Base-by-base conservation (phyloP, 2,888 invertebrate genomes). In the Fabriciana adippe region DNA sequence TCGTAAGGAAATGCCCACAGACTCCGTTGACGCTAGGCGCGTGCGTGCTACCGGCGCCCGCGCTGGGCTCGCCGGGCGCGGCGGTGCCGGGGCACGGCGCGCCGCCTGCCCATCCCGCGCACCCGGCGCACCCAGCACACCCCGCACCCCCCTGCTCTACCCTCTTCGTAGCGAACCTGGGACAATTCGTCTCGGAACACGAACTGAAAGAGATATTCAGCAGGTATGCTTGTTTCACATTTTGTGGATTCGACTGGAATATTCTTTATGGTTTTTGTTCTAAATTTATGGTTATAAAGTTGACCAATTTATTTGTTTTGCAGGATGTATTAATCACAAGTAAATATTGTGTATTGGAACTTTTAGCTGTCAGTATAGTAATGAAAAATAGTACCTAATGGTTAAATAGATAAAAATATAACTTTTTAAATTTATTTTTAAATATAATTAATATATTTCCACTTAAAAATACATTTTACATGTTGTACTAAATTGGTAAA, bases 161-260 rank as follows among this genome's bases (percentile, higher is more conserved):
- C 78, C 96, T 99, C 78, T 99, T 99, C 94, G 99, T 99, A 86
- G 99, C 99, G 84, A 99, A 99, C 93, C 95, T 99, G 85, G 99
- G 99, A 78, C 98, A 98, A 92, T 98, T 97, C 90, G 98, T 99
- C 83, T 98, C 98, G 78, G 99, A 99, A 93, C 99, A 99, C 87
- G 99, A 99, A 92, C 96, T 99, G 79, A 99, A 99, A 94, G 98
- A 99, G 93, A 97, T 99, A 86, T 99, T 99, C 93, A 97, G 97
- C 95, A 98, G 98, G 98, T 99, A 92, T 93, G 69, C 63, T 5
- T 50, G 18, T 26, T 54, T 31, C 50, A 41, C 63, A 55, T 45
- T 26, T 48, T 47, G 50, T 50, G 62, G 67, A 63, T 68, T 72
- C 72, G 73, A 73, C 73, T 73, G 73, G 73, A 73, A 73, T 60